phyloP scores from a whole-genome alignment of 2,113 vertebrate species.

The Pseudopodoces humilis region DNA sequence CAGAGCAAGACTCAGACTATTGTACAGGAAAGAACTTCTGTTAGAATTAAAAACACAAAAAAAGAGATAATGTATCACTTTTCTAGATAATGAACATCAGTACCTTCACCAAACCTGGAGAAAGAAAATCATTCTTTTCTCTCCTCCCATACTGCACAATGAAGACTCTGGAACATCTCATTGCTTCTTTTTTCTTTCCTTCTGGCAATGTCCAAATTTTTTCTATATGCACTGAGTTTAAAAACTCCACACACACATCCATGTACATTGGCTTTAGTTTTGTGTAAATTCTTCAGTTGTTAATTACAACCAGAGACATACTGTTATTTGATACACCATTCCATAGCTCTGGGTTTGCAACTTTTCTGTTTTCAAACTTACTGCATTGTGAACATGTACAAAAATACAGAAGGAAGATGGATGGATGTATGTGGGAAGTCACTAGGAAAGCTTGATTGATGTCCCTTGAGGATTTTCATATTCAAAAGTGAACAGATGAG shows the following conservation, averaged over 20 bases:
- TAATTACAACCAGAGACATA: not conserved
- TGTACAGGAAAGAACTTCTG: not conserved
- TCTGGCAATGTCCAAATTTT: not conserved
- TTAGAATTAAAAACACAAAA: not conserved
- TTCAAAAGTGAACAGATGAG: not conserved
- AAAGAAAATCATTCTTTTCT: not conserved
- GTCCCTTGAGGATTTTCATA: not conserved
- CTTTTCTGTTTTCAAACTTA: not conserved
- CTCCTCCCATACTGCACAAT: accelerated
- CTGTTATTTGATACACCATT: not conserved
- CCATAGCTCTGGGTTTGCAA: not conserved
- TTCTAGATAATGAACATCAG: not conserved
- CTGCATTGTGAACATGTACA: not conserved
- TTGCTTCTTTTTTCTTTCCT: not conserved
- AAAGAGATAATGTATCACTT: not conserved
- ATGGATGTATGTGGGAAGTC: not conserved
- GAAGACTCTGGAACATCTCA: not conserved
- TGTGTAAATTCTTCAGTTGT: not conserved
- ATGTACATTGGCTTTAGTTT: not conserved
- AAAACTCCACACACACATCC: not conserved
- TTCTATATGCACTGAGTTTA: not conserved
- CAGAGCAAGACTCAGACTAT: not conserved
- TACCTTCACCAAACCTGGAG: not conserved
- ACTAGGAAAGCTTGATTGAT: constrained; percentile 14
- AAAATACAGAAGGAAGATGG: not conserved